Percentiles rank a stretch among this genome's conserved stretches.
phyloP scores from a whole-genome alignment of 23 tunicate genomes.

The Clavelina lepadiformis region DNA sequence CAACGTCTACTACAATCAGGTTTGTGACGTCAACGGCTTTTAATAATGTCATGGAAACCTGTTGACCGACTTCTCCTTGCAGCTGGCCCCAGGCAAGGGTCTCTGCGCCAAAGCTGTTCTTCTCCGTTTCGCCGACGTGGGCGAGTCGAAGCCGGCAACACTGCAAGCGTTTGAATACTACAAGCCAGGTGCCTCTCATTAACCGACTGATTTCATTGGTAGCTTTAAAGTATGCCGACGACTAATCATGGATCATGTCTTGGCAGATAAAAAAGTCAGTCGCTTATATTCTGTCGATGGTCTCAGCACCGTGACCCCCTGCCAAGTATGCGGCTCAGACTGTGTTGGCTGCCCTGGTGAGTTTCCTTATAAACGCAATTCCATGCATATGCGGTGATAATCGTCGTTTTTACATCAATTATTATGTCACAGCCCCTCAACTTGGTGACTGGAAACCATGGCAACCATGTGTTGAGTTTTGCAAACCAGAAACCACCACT shows the following conservation, averaged over 20 bases:
- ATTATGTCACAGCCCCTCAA: conserved; percentile 32
- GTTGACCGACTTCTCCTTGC: too few species aligned
- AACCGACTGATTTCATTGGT: not conserved
- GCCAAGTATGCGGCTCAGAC: conserved; percentile 27
- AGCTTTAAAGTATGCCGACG: not conserved
- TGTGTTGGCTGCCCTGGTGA: conserved; percentile 32
- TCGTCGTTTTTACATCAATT: too few species aligned
- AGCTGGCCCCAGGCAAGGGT: conserved; percentile 10
- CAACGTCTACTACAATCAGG: conserved; percentile 24
- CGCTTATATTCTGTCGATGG: conserved; percentile 8
- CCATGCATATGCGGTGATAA: too few species aligned
- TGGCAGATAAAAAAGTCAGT: conserved; percentile 12
- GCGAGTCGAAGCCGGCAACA: conserved; percentile 14
- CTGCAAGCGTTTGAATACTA: conserved; percentile 38
- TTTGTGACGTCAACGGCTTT: not conserved
- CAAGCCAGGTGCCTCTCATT: conserved; percentile 32
- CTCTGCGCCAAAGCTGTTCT: conserved; percentile 18
- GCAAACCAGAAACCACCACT: conserved; percentile 9
- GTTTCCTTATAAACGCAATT: too few species aligned
- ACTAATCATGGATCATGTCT: not conserved
- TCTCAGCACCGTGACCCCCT: not conserved
- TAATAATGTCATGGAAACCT: not conserved
- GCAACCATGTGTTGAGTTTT: conserved; percentile 26
- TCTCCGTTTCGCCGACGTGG: conserved; percentile 18
- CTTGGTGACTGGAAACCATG: conserved; percentile 33